Evolutionary conservation across 2,113 vertebrate genomes (phyloP).

Genomic region (Gobio gobio): DNA sequence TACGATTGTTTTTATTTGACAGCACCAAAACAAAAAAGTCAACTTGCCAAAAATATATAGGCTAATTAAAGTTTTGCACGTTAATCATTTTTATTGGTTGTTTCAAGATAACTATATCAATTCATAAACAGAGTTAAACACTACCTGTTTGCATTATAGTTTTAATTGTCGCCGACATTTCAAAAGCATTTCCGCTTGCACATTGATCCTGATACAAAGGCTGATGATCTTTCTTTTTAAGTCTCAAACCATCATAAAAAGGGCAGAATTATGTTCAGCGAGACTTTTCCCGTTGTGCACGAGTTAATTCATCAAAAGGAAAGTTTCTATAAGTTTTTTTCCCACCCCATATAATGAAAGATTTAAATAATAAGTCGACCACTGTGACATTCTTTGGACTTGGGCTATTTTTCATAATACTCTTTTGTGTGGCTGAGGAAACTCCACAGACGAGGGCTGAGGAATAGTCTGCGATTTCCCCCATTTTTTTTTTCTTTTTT

Average conservation of each 20-base stretch:
- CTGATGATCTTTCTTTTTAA: slow-evolving; percentile 43
- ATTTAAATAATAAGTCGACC: slow-evolving; percentile 89
- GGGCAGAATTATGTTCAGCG: slow-evolving; percentile 68
- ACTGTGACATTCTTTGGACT: slow-evolving; percentile 95
- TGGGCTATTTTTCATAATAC: slow-evolving; percentile 95
- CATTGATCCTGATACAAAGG: slow-evolving; percentile 7
- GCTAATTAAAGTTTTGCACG: no score
- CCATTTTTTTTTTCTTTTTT: slow-evolving; percentile 30
- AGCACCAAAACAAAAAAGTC: not conserved
- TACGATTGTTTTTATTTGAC: not conserved
- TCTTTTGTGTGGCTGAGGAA: slow-evolving; percentile 90
- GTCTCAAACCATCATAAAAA: slow-evolving; percentile 52
- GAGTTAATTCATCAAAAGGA: slow-evolving; percentile 94
- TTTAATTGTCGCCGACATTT: not conserved
- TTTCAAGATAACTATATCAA: not conserved
- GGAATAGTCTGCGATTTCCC: slow-evolving; percentile 71
- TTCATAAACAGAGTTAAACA: not conserved
- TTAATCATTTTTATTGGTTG: not conserved
- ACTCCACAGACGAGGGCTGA: slow-evolving; percentile 85
- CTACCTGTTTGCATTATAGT: not conserved
- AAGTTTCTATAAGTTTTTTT: slow-evolving; percentile 86
- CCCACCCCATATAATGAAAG: slow-evolving; percentile 53
- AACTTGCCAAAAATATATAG: not conserved
- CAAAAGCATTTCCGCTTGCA: not conserved
- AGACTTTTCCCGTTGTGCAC: slow-evolving; percentile 72